phyloP scores from a whole-genome alignment of 92 coral and sea anemone genomes.

The Zoanthus solanderi region DNA sequence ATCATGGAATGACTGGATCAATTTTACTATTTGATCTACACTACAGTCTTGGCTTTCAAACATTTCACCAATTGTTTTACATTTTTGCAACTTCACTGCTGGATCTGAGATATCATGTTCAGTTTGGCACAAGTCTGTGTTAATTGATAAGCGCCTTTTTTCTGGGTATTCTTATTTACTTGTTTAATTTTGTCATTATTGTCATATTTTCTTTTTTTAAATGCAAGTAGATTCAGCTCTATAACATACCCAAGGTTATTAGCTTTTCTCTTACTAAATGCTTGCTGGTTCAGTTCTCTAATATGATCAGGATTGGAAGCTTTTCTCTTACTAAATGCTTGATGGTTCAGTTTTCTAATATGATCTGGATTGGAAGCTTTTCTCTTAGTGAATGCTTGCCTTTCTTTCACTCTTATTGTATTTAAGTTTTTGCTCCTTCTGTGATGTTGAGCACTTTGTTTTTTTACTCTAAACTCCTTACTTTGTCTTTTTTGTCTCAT shows the following conservation, averaged over 20 bases:
- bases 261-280: no score
- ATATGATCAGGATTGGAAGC: background rate
- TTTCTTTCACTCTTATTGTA: background rate
- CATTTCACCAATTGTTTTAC: background rate
- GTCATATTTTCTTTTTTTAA: background rate
- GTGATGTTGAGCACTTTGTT: conserved; percentile 44
- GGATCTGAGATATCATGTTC: background rate
- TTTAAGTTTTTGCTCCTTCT: conserved; percentile 8
- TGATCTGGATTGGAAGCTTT: background rate
- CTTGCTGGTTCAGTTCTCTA: background rate
- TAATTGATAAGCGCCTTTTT: background rate
- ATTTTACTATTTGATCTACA: background rate
- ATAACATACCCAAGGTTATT: background rate
- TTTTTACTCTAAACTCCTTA: conserved; percentile 46
- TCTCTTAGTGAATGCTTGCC: background rate
- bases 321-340: background rate
- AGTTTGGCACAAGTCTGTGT: background rate
- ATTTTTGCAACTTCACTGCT: background rate
- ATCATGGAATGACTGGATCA: background rate
- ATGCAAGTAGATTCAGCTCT: background rate
- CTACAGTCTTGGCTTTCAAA: background rate
- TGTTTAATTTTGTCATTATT: no score
- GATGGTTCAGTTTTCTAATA: background rate
- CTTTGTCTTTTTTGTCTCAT: conserved; percentile 47
- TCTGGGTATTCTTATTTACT: no score